These are phyloP conservation scores for Microctenopoma steveboyesi DNA, from an alignment of 2,797 vertebrate species.

Conservation along the genomic window DNA sequence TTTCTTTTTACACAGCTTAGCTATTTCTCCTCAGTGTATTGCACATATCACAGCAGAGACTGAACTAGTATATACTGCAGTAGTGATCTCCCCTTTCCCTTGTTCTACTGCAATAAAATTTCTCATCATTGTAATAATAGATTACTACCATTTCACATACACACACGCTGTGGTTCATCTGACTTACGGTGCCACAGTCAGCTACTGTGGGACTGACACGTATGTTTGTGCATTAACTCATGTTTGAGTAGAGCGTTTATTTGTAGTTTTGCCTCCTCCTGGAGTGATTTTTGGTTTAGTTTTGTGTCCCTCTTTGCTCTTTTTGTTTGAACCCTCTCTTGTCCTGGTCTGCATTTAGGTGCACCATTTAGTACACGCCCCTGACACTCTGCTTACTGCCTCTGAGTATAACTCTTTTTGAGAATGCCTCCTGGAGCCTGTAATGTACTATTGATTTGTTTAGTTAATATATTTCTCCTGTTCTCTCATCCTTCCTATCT, in stretches of 20 bases:
- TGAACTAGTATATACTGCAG: slow-evolving; percentile 17
- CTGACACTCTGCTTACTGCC: slow-evolving; percentile 18
- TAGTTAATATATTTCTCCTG: slow-evolving; percentile 70
- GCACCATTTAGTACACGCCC: no score
- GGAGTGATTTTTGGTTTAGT: no score
- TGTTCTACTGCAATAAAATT: slow-evolving; percentile 67
- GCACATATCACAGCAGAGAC: slow-evolving; percentile 30
- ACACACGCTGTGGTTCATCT: slow-evolving; percentile 51
- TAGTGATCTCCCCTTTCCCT: slow-evolving; percentile 38
- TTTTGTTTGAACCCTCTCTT: no score
- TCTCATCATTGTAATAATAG: slow-evolving; percentile 66
- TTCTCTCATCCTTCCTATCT: slow-evolving; percentile 47
- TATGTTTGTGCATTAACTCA: slow-evolving; percentile 15
- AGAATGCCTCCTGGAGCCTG: slow-evolving; percentile 57
- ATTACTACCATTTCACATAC: slow-evolving; percentile 52
- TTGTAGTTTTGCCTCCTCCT: no score
- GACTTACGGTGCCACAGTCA: slow-evolving; percentile 64
- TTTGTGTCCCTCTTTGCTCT: no score
- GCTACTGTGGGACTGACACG: slow-evolving; percentile 44
- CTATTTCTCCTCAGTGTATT: slow-evolving; percentile 14
- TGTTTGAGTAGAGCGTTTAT: no score
- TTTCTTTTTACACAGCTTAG: slow-evolving; percentile 20
- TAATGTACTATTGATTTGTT: slow-evolving; percentile 83
- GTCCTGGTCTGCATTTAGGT: no score
- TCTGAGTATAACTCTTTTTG: slow-evolving; percentile 66